A percentile compares a stretch with the other conserved stretches of the same genome.
phyloP scores from a whole-genome alignment of 2,113 vertebrate genomes.

The Polypterus senegalus region DNA sequence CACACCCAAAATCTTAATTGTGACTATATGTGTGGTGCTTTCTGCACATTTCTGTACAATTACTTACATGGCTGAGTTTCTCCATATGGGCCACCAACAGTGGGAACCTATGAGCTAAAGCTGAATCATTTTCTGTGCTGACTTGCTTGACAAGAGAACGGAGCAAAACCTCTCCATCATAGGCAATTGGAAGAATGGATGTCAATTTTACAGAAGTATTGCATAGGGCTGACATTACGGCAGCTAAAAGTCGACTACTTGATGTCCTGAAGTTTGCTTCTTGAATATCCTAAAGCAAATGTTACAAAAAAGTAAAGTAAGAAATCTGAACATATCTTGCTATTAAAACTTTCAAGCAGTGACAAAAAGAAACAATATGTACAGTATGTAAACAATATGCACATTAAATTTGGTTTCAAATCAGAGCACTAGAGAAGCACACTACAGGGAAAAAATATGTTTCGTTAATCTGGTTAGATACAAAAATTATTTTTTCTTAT shows the following conservation, averaged over 20 bases:
- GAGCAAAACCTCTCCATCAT: slow-evolving; percentile 83
- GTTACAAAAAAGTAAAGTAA: not conserved
- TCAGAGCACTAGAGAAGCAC: too few relatives aligned
- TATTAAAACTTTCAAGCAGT: too few relatives aligned
- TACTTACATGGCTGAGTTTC: slow-evolving; percentile 86
- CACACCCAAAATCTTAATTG: too few relatives aligned
- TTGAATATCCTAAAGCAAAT: slow-evolving; percentile 71
- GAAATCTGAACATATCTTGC: not conserved
- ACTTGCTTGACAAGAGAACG: slow-evolving; percentile 90
- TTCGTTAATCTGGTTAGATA: too few relatives aligned
- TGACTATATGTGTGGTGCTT: too few relatives aligned
- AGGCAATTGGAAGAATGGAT: slow-evolving; percentile 93
- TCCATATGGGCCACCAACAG: slow-evolving; percentile 95
- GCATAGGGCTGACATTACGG: slow-evolving; percentile 94
- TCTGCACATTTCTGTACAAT: not conserved
- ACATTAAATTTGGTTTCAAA: too few relatives aligned
- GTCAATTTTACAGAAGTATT: slow-evolving; percentile 92
- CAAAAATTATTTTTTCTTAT: too few relatives aligned
- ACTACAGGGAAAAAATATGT: too few relatives aligned
- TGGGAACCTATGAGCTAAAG: slow-evolving; percentile 87
- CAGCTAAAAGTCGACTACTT: slow-evolving; percentile 86
- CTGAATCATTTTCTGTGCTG: slow-evolving; percentile 94
- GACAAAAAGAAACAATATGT: too few relatives aligned
- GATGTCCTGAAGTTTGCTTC: slow-evolving; percentile 95
- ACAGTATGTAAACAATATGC: too few relatives aligned